A percentile compares a stretch with the other conserved stretches of the same genome.
phyloP scores from a whole-genome alignment of 2,113 vertebrate genomes.

The Diadophis punctatus region DNA sequence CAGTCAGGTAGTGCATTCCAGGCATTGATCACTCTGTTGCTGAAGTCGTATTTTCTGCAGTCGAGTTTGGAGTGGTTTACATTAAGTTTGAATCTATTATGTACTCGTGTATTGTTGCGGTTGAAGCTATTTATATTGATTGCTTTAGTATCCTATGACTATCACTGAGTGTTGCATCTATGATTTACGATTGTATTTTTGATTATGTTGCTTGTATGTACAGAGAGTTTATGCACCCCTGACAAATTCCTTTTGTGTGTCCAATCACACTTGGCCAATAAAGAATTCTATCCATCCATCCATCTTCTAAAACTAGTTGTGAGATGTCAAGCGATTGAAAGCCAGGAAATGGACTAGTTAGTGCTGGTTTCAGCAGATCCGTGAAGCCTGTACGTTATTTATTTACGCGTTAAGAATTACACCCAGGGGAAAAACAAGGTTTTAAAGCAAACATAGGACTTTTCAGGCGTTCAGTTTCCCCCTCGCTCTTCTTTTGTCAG shows the following conservation, averaged over 20 bases:
- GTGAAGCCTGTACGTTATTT: background rate
- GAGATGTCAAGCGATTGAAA: background rate
- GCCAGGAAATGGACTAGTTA: background rate
- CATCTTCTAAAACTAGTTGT: background rate
- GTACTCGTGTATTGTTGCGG: no score
- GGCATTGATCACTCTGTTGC: no score
- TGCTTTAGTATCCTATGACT: background rate
- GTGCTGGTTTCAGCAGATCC: background rate
- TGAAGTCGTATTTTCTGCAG: no score
- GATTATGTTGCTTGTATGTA: background rate
- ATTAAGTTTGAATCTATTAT: no score
- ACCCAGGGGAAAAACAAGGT: background rate
- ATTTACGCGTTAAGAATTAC: background rate
- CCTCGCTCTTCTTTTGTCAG: background rate
- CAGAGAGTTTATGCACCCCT: no score
- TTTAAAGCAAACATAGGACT: background rate
- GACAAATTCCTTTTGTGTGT: background rate
- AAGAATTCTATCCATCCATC: no score
- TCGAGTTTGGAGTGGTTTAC: no score
- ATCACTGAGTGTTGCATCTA: background rate
- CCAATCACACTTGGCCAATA: background rate
- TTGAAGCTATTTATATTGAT: no score
- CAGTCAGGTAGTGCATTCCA: no score
- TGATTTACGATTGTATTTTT: background rate
- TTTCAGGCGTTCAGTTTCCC: background rate